These are phyloP conservation scores for Neosalanx taihuensis DNA, from an alignment of 2,797 vertebrate species.

Conservation along the genomic window DNA sequence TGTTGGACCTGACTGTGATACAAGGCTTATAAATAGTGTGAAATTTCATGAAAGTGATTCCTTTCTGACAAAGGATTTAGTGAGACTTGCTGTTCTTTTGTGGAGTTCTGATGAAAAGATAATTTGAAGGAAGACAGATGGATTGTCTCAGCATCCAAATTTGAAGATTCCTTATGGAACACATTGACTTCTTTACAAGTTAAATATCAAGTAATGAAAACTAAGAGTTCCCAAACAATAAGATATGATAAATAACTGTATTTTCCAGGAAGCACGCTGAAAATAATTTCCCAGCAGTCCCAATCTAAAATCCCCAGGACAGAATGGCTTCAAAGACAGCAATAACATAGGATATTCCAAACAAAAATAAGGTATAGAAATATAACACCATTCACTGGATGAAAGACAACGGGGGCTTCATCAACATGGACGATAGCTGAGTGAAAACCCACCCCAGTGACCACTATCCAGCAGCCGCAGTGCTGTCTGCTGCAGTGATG, in stretches of 20 bases:
- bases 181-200: not conserved
- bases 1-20: slow-evolving; percentile 42
- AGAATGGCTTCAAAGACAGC: not conserved
- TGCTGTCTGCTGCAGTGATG: slow-evolving; percentile 23
- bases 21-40: slow-evolving; percentile 29
- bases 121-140: not conserved
- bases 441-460: slow-evolving; percentile 32
- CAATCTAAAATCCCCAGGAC: not conserved
- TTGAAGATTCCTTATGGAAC: not conserved
- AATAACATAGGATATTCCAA: slow-evolving; percentile 36
- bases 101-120: not conserved
- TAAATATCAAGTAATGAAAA: not conserved
- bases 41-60: slow-evolving; percentile 27
- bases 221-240: not conserved
- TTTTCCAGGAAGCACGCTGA: not conserved
- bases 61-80: slow-evolving; percentile 8
- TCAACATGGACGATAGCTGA: not conserved
- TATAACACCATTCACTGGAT: slow-evolving; percentile 25
- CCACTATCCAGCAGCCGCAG: slow-evolving; percentile 42
- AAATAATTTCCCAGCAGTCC: not conserved
- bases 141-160: not conserved
- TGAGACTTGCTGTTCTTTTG: not conserved
- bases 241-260: not conserved
- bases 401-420: slow-evolving; percentile 38
- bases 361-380: slow-evolving; percentile 46